Evolutionary conservation across 2,888 invertebrate species (phyloP), one percentile per base, ranked within the genome.

Genomic region (Heteromurus nitidus): DNA sequence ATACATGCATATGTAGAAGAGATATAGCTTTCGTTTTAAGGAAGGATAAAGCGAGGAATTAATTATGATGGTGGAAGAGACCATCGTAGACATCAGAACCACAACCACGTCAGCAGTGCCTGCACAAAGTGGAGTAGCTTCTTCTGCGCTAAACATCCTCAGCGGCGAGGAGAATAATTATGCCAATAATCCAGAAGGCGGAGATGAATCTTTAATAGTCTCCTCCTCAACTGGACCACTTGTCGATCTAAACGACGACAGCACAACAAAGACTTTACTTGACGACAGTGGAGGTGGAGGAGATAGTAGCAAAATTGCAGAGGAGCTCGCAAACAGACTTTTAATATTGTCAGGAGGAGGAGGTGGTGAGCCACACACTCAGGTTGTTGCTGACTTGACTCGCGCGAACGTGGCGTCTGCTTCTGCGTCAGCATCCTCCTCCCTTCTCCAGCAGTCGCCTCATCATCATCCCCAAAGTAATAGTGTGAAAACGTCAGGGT

Each of bases 11-110:
- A n/a, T n/a, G n/a, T n/a, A n/a, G n/a, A n/a, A n/a, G n/a, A n/a
- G n/a, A n/a, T n/a, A n/a, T n/a, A n/a, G n/a, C n/a, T n/a, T n/a
- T n/a, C n/a, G n/a, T n/a, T n/a, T n/a, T n/a, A n/a, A n/a, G n/a
- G n/a, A n/a, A n/a, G n/a, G n/a, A n/a, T n/a, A n/a, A n/a, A n/a
- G n/a, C n/a, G n/a, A n/a, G n/a, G n/a, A n/a, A n/a, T n/a, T n/a
- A n/a, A n/a, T n/a, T n/a, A 77, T 70, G 64, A 79, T 79, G 79
- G 79, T 79, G 72, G 79, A 79, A 36, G 79, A 79, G 72, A 79
- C 79, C 24, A 72, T 79, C 44, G 31, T 79, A 72, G 79, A 79
- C 79, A 79, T 79, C 72, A 70, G 79, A 55, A 79, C 79, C 79
- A 79, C 79, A 79, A 72, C 55, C 30, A 79, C 79, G 65, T 70